Base-by-base conservation (phyloP, 2,797 vertebrate species). In the Bradypus variegatus region DNA sequence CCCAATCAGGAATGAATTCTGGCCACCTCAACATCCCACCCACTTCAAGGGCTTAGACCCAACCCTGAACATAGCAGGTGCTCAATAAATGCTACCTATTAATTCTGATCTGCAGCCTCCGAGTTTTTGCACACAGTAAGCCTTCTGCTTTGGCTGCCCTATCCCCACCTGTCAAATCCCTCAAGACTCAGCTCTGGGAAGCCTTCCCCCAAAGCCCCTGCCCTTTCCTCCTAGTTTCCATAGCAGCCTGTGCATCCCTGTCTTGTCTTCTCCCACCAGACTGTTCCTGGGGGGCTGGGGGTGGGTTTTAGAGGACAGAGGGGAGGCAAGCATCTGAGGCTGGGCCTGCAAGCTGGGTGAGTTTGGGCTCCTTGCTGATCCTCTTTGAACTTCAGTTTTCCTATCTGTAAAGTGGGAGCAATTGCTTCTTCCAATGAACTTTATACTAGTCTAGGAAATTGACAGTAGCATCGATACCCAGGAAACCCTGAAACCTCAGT, bases 11-110 rank as follows among this genome's bases (percentile, higher is more conserved):
- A 76, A 12, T 53, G 3, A 18, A 50, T 19, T 79, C 72, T 27
- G 45, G 78, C 48, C 33, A 6, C 45, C 27, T 65, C 10, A 8
- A 60, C 10, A 14, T 3, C 29, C 36, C 70, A 3, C 7, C 2
- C 1, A 7, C 25, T 81, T 36, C 41, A 1, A 3, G 31, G 3
- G 2, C 65, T 31, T 3, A 33, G 79, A 88, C 11, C 21, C 4
- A 8, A 25, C 31, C 11, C 27, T 27, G 38, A 5, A 16, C 16
- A 1, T 1, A 16, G 25, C 9, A 16, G n/a, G n/a, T 64, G 2
- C 5, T 36, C n/a, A 8, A 69, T 18, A n/a, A n/a, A 69, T 69
- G 67, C 33, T 69, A 11, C 5, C 15, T 23, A 2, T 21, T 12
- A 9, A 8, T 38, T 36, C 14, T 0, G 41, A 55, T 19, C 33